Evolutionary conservation across 1,140 invertebrate species (phyloP), one percentile per base, ranked within the genome.

Genomic region (Ridgeia piscesae): DNA sequence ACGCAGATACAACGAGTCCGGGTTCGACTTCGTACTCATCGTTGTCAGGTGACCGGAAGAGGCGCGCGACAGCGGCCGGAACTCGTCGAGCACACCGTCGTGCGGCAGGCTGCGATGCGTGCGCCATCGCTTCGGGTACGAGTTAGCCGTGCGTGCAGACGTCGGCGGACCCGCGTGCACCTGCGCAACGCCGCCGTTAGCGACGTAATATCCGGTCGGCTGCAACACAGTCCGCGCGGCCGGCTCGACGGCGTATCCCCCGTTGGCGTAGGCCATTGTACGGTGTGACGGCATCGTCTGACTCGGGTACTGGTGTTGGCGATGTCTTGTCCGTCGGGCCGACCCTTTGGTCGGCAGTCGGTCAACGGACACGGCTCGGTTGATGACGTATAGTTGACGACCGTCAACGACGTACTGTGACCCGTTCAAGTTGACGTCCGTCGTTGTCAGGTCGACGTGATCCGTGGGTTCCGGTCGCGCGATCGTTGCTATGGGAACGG

Each of bases 61-160:
- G 58, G 58, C 58, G 58, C 58, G 58, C 14, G 58, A 77, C 58
- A 77, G 58, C 8, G 58, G 58, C 58, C 58, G 58, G 58, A 77
- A 77, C 2, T 77, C 58, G 58, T 77, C 58, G 11, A 31, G 17
- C 58, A 77, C 14, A 21, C 27, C 58, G 58, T 77, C 58, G 14
- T 17, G 17, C 58, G 58, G 58, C 58, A 77, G 58, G 27, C 58
- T 77, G 58, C 58, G 58, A 31, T 21, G 58, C 58, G 58, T 77
- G 58, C 58, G 58, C 58, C 58, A 77, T 77, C 58, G 58, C 58
- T 77, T 77, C 58, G 58, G 58, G 58, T 77, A 77, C 58, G 58
- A 77, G 58, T 77, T 77, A 31, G 58, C 58, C 2, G 58, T 77
- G 58, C 58, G 58, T 31, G 58, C 58, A 77, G 58, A 77, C 58